Base-by-base conservation (phyloP, 2,797 vertebrate species). In the Dipus sagitta region DNA sequence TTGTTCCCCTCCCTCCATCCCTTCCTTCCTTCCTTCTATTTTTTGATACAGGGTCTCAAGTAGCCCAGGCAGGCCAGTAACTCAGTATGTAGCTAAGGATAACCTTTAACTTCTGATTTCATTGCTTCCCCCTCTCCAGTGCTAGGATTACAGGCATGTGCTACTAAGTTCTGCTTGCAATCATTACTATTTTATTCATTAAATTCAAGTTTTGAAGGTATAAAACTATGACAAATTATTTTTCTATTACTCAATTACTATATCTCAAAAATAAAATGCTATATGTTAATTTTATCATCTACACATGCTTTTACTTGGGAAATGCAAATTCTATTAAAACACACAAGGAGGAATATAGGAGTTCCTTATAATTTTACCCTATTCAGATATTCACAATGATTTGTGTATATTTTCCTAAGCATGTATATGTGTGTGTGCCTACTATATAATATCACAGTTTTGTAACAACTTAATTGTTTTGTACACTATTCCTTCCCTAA, bases 291-390 rank as follows among this genome's bases (percentile, higher is more conserved):
- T 74, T 85, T n/a, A 18, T 34, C 58, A 15, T 62, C 47, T 76
- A 30, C 70, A 64, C 21, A 75, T 92, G 47, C 3, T 89, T 80
- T 65, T 62, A 88, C 30, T 74, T n/a, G 47, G 79, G n/a, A 21
- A 88, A 68, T 64, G 68, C n/a, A 85, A 74, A 47, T 9, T 52
- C 52, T 90, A 47, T 72, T 68, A 95, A 68, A 71, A 77, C 87
- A 7, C 76, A 92, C 52, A 89, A 77, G 34, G 18, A 76, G 68
- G 62, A 67, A 86, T 77, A 21, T 32, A 15, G 21, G 88, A 87
- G 18, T 89, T 95, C 11, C 4, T 54, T 70, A 0, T 72, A 65
- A 87, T n/a, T 52, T 9, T 92, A 38, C 12, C 52, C 52, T 88
- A 68, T 13, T 54, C 28, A 83, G 8, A 76, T 9, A 58, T 24